Conservation (phyloP, 2,113 vertebrate genomes). For the Nothocercus julius region DNA sequence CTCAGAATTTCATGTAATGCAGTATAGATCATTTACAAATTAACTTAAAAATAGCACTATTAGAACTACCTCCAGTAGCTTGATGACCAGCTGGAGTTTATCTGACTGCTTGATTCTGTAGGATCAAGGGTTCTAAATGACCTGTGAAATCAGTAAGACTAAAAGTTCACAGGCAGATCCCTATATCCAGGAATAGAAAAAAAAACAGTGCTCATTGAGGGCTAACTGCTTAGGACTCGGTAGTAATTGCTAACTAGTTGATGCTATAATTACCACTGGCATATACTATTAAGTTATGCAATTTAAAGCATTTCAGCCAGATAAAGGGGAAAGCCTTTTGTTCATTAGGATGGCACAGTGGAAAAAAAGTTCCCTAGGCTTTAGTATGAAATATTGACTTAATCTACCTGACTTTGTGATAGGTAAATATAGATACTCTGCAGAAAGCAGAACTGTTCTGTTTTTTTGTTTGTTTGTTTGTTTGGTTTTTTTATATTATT, state of each 20-base stretch:
- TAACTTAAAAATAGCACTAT: not conserved
- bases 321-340: not conserved
- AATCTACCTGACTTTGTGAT: not conserved
- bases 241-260: not conserved
- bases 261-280: not conserved
- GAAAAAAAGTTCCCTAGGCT: not conserved
- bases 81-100: not conserved
- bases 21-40: not conserved
- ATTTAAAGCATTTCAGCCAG: not conserved
- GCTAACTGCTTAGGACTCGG: not conserved
- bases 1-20: not conserved
- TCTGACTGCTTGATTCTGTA: not conserved
- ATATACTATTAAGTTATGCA: not conserved
- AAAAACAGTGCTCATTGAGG: not conserved
- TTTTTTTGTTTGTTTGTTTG: not conserved
- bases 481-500: no score
- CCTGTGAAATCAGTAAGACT: not conserved
- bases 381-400: conserved; percentile 18
- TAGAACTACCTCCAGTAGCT: not conserved
- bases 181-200: not conserved
- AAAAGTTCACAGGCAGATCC: not conserved
- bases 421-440: not conserved
- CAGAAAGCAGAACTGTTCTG: not conserved
- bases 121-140: not conserved
- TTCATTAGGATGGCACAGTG: not conserved